Conservation (phyloP, 2,888 invertebrate species). For the Andrena marginata region DNA sequence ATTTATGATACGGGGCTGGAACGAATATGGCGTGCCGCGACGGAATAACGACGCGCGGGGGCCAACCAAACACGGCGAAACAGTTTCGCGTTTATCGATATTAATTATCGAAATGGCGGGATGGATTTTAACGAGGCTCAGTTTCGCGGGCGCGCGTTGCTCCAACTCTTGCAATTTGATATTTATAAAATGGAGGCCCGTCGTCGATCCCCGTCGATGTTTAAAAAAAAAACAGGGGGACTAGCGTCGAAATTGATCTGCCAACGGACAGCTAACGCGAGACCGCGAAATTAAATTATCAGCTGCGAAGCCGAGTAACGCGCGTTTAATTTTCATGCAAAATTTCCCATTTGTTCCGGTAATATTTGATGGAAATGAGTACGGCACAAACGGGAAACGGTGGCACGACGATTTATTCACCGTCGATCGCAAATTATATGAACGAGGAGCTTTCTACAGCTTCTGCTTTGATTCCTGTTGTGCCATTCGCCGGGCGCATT, state of each 20-base stretch:
- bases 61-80: constrained; percentile 5
- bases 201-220: neutral
- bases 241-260: neutral
- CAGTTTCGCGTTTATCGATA: neutral
- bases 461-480: neutral
- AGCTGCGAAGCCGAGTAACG: constrained; percentile 33
- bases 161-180: neutral
- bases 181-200: too few species aligned
- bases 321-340: constrained; percentile 44
- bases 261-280: neutral
- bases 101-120: constrained; percentile 31
- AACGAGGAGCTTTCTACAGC: constrained; percentile 21
- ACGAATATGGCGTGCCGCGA: neutral
- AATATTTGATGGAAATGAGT: constrained; percentile 36
- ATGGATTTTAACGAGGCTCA: constrained; percentile 4
- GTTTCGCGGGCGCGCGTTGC: neutral
- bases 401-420: constrained; percentile 10
- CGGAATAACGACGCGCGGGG: constrained; percentile 12
- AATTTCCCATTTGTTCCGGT: constrained; percentile 21
- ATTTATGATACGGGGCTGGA: constrained; percentile 42
- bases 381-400: neutral
- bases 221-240: constrained; percentile 1
- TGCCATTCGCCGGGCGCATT: neutral
- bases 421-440: constrained; percentile 44
- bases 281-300: constrained; percentile 52